These are phyloP conservation scores for Ochropleura plecta DNA, from an alignment of 2,888 invertebrate genomes.

Conservation along the genomic window DNA sequence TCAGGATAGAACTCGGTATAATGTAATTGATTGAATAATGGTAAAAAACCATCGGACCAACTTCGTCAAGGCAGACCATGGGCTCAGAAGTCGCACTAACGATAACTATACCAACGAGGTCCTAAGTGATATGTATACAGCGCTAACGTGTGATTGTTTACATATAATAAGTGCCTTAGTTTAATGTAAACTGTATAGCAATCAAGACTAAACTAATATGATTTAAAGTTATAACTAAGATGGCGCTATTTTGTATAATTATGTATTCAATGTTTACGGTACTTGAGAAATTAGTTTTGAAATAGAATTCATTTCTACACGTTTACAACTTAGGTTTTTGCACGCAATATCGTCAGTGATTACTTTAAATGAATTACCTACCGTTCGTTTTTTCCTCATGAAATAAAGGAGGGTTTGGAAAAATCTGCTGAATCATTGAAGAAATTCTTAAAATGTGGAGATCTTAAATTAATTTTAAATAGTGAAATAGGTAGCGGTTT, in stretches of 20 bases:
- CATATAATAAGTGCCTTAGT: background rate
- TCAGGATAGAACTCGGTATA: background rate
- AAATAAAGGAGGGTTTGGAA: background rate
- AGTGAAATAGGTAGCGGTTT: background rate
- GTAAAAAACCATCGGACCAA: background rate
- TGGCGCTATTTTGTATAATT: background rate
- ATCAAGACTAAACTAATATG: slow-evolving; percentile 18
- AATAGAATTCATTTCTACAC: background rate
- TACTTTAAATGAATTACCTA: background rate
- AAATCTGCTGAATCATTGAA: background rate
- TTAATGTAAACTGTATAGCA: slow-evolving; percentile 19
- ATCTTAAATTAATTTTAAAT: background rate
- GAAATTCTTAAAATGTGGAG: background rate
- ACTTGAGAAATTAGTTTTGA: slow-evolving; percentile 6
- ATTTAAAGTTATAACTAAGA: slow-evolving; percentile 13
- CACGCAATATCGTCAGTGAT: background rate
- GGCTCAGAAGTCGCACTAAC: background rate
- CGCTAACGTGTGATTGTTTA: background rate
- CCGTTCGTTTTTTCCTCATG: background rate
- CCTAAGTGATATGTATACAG: background rate
- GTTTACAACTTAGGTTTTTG: background rate
- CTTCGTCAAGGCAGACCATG: background rate
- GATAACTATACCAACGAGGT: background rate
- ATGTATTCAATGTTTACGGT: background rate
- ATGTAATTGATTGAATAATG: background rate